Evolutionary conservation across 2,888 invertebrate species (phyloP), one percentile per base, ranked within the genome.

Genomic region (Lumbricus terrestris): DNA sequence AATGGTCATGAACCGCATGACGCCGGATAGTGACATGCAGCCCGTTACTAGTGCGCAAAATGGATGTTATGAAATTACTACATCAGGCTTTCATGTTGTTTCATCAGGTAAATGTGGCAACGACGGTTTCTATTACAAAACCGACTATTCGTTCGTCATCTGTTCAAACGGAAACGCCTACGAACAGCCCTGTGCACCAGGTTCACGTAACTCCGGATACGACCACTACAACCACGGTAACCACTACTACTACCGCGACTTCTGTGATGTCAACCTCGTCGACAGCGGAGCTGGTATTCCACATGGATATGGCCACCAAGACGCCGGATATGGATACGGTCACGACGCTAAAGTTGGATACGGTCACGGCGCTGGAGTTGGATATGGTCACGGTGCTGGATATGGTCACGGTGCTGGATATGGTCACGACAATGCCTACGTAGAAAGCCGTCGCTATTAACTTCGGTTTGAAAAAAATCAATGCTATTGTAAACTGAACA

Each of bases 221-320:
- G 82, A 82, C 90, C 38, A 82, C 89, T 92, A 91, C 91, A 23
- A 23, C 42, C 88, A 42, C 47, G 91, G 91, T 34, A 47, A 69
- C 40, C 82, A 90, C 69, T 92, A 92, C 91, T 89, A 88, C 90
- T 88, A 90, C 88, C 40, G 47, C 29, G 89, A 91, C 91, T 92
- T 91, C 91, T 91, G 91, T 82, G 89, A 85, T 82, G 90, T 91
- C 90, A 91, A 91, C 90, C 89, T 91, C 42, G 90, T 91, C 38
- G 91, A 90, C 82, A 54, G 40, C 42, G 91, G 91, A 18, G 90
- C 90, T 82, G 90, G 90, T 20, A 85, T 89, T 54, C 91, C 88
- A n/a, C 69, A 88, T 37, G 89, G 89, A 69, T 82, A 89, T 37
- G 89, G 35, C n/a, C 89, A 89, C 82, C 37, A n/a, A 13, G 69